Evolutionary conservation across 2,888 invertebrate genomes (phyloP).

Genomic region (Halocaridina rubra): DNA sequence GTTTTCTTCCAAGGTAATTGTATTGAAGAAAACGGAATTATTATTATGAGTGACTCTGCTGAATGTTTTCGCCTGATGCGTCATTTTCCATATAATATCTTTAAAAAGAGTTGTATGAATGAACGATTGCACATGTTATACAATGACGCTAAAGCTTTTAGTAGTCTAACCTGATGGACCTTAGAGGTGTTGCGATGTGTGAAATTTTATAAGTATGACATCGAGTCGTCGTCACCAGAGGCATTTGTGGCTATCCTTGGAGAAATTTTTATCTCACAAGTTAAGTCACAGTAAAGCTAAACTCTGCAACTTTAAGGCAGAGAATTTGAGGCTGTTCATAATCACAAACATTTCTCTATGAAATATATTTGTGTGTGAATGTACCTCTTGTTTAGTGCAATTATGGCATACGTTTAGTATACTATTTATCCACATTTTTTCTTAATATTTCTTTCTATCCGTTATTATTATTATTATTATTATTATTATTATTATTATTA

Average conservation of each 20-base stretch:
- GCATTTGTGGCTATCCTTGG: too few relatives aligned
- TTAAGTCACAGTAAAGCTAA: too few relatives aligned
- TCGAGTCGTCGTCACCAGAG: too few relatives aligned
- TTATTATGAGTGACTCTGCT: background rate
- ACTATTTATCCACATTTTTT: background rate
- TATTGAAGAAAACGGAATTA: background rate
- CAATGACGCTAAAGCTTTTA: background rate
- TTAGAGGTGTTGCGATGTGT: background rate
- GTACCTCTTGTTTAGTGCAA: background rate
- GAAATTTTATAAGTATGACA: too few relatives aligned
- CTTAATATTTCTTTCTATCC: background rate
- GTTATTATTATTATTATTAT: slow-evolving; percentile 7
- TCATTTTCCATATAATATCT: too few relatives aligned
- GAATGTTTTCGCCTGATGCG: too few relatives aligned
- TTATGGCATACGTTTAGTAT: background rate
- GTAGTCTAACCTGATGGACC: background rate
- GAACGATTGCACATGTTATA: background rate
- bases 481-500: slow-evolving; percentile 4
- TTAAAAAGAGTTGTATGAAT: too few relatives aligned
- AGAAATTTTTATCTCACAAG: too few relatives aligned
- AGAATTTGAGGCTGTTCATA: too few relatives aligned
- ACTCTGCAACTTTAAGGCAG: too few relatives aligned
- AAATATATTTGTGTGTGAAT: background rate
- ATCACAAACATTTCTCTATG: too few relatives aligned
- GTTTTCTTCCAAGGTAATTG: background rate